These are phyloP conservation scores for Heteronetta atricapilla DNA, from an alignment of 2,113 vertebrate genomes.

Conservation along the genomic window DNA sequence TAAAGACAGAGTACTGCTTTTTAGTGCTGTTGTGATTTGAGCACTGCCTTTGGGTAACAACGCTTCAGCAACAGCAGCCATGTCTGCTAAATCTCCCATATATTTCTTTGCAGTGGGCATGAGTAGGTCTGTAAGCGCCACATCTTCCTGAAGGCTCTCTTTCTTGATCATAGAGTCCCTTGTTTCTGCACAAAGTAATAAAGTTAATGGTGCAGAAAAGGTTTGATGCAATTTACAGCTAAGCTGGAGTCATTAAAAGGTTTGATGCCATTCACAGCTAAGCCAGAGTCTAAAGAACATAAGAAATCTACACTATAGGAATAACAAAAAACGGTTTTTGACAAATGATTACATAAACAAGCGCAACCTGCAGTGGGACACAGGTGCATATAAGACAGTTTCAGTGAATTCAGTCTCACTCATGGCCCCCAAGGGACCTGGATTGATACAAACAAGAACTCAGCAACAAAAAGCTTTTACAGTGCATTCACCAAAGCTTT, in stretches of 20 bases:
- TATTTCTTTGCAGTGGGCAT: slow-evolving; percentile 76
- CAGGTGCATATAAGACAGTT: neutral
- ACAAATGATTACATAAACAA: neutral
- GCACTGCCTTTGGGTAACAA: slow-evolving; percentile 85
- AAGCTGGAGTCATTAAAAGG: neutral
- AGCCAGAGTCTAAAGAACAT: neutral
- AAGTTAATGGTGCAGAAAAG: neutral
- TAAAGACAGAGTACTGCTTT: slow-evolving; percentile 73
- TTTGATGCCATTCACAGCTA: neutral
- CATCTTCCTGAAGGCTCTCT: slow-evolving; percentile 67
- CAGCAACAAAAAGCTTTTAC: neutral
- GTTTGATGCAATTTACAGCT: neutral
- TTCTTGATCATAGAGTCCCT: slow-evolving; percentile 38
- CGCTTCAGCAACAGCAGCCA: slow-evolving; percentile 83
- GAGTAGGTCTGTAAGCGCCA: slow-evolving; percentile 83
- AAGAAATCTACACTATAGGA: neutral
- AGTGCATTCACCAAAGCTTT: neutral
- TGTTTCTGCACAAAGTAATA: slow-evolving; percentile 63
- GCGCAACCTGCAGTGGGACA: neutral
- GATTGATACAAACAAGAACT: neutral
- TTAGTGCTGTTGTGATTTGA: slow-evolving; percentile 76
- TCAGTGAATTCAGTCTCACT: neutral
- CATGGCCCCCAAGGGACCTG: neutral
- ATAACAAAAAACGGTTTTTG: neutral
- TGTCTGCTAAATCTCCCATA: slow-evolving; percentile 82